Evolutionary conservation across 1,140 invertebrate species (phyloP), one percentile per base, ranked within the genome.

Genomic region (Amphibalanus amphitrite): DNA sequence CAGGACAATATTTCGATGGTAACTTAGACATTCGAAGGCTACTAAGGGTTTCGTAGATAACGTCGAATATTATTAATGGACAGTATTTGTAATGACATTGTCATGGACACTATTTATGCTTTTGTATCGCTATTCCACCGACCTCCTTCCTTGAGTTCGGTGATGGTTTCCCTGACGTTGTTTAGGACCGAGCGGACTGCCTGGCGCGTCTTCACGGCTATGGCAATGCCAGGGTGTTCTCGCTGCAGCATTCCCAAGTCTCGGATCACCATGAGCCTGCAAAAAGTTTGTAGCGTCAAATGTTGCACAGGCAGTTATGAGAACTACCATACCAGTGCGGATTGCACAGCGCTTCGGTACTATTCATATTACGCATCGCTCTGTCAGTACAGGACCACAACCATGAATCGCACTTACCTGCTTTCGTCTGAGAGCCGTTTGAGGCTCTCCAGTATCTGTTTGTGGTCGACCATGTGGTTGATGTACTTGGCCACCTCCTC

Each of bases 401-500:
- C 64, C 20, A 65, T 25, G 8, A n/a, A 15, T 65, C 38, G 17
- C 6, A 38, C 38, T 38, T 25, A 65, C 64, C 64, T 65, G 64
- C 26, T 65, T 25, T 65, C 64, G 23, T 65, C 64, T 23, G 64
- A 65, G 10, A 65, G 20, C 3, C 26, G 64, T 23, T 65, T 65
- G 6, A 65, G 20, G 64, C 64, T 65, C 6, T 26, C 23, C 23
- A 65, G 78, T 71, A 83, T 81, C 26, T 79, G 76, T 28, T 80
- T 78, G 73, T 85, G 81, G 67, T 85, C 83, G 4, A 85, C 81
- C 73, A 86, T 79, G 73, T 85, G 83, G n/a, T 83, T 82, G 4
- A 86, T 77, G 17, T 84, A 77, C 64, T 81, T 82, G 25, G 81
- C 78, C 0, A 85, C 83, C 76, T 86, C 85, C 73, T 84, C 83